phyloP scores from a whole-genome alignment of 2,888 invertebrate genomes.

The Sphinx pinastri region DNA sequence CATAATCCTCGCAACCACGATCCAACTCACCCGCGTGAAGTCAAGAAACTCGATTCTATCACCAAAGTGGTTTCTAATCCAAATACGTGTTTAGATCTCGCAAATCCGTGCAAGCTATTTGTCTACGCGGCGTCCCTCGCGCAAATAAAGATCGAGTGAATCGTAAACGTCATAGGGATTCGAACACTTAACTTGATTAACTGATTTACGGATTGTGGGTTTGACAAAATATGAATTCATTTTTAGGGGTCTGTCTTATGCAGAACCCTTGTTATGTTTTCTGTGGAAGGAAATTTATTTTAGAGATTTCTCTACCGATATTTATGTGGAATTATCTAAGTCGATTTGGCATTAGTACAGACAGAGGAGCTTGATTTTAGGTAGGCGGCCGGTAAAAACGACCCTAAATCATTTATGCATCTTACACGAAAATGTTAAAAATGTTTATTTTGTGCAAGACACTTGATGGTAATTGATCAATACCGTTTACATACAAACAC shows the following conservation, averaged over 20 bases:
- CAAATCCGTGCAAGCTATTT: not conserved
- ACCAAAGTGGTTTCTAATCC: conserved; percentile 15
- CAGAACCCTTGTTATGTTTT: not conserved
- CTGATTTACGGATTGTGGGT: conserved; percentile 16
- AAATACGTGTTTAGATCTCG: not conserved
- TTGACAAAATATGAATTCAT: conserved; percentile 18
- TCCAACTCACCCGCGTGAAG: not conserved
- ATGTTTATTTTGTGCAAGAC: too few relatives aligned
- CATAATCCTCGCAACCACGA: too few relatives aligned
- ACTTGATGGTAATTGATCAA: too few relatives aligned
- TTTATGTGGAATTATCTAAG: too few relatives aligned
- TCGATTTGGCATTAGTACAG: too few relatives aligned
- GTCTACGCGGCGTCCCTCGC: not conserved
- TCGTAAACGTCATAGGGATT: conserved; percentile 10
- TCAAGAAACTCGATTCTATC: not conserved
- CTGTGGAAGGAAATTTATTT: too few relatives aligned
- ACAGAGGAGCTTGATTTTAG: too few relatives aligned
- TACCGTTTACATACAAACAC: too few relatives aligned
- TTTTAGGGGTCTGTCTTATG: not conserved
- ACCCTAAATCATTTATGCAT: too few relatives aligned
- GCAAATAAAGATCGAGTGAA: conserved; percentile 16
- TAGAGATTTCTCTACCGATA: too few relatives aligned
- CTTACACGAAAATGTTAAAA: too few relatives aligned
- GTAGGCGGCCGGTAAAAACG: too few relatives aligned
- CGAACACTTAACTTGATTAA: conserved; percentile 22